phyloP scores from a whole-genome alignment of 2,113 vertebrate species.

The Oceanites oceanicus region DNA sequence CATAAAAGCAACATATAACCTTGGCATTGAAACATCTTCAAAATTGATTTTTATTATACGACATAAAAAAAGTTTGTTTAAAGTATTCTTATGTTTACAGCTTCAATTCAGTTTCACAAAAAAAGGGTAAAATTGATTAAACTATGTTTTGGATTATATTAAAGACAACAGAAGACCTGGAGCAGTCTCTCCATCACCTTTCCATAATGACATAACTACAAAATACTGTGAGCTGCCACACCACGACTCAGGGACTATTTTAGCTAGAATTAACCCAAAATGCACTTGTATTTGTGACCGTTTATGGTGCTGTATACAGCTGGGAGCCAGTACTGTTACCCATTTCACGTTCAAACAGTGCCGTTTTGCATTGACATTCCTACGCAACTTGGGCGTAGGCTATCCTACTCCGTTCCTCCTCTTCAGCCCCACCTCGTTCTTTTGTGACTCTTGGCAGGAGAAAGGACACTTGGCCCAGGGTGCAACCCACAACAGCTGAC shows the following conservation, averaged over 20 bases:
- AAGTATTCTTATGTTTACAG: not conserved
- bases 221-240: not conserved
- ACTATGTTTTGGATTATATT: not conserved
- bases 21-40: not conserved
- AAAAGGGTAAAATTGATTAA: not conserved
- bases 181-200: not conserved
- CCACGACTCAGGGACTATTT: not conserved
- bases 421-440: not conserved
- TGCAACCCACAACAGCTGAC: fast-evolving
- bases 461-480: not conserved
- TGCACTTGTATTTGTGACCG: fast-evolving
- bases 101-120: not conserved
- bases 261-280: not conserved
- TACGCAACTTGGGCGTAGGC: fast-evolving
- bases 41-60: not conserved
- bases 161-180: not conserved
- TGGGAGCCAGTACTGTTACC: not conserved
- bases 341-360: not conserved
- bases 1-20: not conserved
- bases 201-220: not conserved
- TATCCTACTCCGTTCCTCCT: not conserved
- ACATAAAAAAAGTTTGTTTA: not conserved
- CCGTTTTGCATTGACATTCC: not conserved
- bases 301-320: not conserved
- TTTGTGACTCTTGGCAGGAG: not conserved